phyloP scores from a whole-genome alignment of 2,797 vertebrate genomes.

The Schizopygopsis malacanthus region DNA sequence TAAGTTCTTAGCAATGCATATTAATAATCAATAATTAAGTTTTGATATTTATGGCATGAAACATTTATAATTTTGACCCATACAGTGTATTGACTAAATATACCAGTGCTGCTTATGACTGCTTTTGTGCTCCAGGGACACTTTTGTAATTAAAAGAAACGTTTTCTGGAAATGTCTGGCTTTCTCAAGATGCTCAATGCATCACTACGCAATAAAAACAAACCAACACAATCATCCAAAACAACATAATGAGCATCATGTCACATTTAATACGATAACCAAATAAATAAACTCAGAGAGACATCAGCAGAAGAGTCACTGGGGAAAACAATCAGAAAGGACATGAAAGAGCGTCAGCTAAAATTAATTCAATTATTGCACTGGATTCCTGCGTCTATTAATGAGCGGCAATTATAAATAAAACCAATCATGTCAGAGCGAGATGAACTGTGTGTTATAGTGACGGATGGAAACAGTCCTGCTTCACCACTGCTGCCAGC shows the following conservation, averaged over 20 bases:
- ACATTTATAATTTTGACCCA: no score
- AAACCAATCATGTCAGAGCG: slow-evolving; percentile 59
- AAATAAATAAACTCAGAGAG: slow-evolving; percentile 24
- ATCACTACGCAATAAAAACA: not conserved
- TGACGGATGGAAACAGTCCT: slow-evolving; percentile 72
- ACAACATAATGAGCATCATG: not conserved
- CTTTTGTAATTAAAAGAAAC: no score
- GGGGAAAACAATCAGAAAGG: not conserved
- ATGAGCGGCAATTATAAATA: slow-evolving; percentile 81
- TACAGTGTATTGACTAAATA: no score
- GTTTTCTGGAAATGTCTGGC: no score
- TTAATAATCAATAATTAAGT: no score
- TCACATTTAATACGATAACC: not conserved
- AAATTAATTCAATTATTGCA: slow-evolving; percentile 80
- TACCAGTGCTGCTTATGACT: no score
- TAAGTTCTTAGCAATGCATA: no score
- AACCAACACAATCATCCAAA: not conserved
- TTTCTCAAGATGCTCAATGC: no score
- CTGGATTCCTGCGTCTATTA: slow-evolving; percentile 77
- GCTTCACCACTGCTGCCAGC: slow-evolving; percentile 98
- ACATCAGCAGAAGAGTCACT: not conserved
- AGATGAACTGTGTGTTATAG: slow-evolving; percentile 63
- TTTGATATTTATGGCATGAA: no score
- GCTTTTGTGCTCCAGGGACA: no score
- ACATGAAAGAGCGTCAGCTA: slow-evolving; percentile 59